Base-by-base conservation (phyloP, 53 echinoderm and acorn worm species). In the Temnopleurus reevesii region DNA sequence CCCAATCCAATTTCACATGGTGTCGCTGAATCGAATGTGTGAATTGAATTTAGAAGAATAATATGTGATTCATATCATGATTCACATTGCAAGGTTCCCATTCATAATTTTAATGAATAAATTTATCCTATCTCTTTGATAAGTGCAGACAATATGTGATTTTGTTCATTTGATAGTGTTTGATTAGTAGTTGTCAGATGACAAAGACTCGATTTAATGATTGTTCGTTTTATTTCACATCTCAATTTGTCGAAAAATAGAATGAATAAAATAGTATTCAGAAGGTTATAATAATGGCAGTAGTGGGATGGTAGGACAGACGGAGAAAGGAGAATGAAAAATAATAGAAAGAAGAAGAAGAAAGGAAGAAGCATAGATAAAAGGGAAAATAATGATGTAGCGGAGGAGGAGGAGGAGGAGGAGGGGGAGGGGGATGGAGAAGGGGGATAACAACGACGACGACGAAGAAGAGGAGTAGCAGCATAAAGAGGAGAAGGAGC, bases 41-140 rank as follows among this genome's bases (percentile, higher is more conserved):
- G 71, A 71, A 71, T 5, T 36, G 6, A 71, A 12, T 41, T n/a
- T 71, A 4, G 38, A 71, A 41, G 41, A 30, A 41, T 12, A n/a
- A 71, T 63, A 36, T 71, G n/a, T 71, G 71, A 38, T 71, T 71
- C 71, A 71, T 71, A 71, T 71, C 41, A 19, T n/a, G 21, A 71
- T 71, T 71, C 38, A 71, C 5, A 19, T 38, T 8, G 41, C 41
- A 71, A 21, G 71, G 41, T n/a, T 71, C 38, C 41, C 41, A 38
- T 38, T 21, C 71, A 71, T n/a, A 12, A 8, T 38, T 71, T 41
- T 41, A 71, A 71, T 71, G 71, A 71, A 71, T 71, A 71, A 23
- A 49, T 49, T 12, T 15, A 1, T 12, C 15, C 9, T 71, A 4
- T 6, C 41, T 71, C 8, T 41, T 19, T 63, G 63, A 38, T 71